These are phyloP conservation scores for Alosa alosa DNA, from an alignment of 2,113 vertebrate species.

Conservation along the genomic window DNA sequence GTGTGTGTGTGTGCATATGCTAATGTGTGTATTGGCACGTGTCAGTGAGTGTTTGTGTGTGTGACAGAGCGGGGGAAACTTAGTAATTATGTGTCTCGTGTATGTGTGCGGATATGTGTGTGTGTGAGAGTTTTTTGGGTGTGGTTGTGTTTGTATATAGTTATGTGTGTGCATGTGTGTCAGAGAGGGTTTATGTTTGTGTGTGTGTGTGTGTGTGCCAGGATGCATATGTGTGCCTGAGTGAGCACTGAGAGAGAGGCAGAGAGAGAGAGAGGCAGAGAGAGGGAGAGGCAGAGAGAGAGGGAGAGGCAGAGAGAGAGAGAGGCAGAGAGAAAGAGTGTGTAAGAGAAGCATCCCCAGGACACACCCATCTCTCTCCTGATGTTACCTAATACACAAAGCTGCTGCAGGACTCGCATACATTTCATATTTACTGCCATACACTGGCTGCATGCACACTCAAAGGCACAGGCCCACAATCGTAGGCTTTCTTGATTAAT, in stretches of 20 bases:
- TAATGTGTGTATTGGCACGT: no score
- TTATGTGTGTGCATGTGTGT: background rate
- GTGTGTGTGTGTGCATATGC: background rate
- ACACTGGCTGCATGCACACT: background rate
- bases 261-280: background rate
- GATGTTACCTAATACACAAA: background rate
- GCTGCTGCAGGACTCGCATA: background rate
- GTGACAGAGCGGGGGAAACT: no score
- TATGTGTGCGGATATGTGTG: no score
- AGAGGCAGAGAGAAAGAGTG: background rate
- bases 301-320: background rate
- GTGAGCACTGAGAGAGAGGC: background rate
- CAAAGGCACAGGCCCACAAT: background rate
- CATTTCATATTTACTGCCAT: background rate
- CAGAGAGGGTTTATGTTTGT: background rate
- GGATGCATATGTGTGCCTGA: background rate
- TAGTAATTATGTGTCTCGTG: no score
- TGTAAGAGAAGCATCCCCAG: background rate
- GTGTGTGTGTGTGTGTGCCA: background rate
- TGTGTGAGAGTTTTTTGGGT: no score
- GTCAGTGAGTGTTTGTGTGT: no score
- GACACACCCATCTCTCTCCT: background rate
- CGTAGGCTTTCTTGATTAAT: background rate
- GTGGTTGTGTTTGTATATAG: background rate
- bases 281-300: background rate